phyloP scores from a whole-genome alignment of 2,888 invertebrate species.

The Cabera pusaria region DNA sequence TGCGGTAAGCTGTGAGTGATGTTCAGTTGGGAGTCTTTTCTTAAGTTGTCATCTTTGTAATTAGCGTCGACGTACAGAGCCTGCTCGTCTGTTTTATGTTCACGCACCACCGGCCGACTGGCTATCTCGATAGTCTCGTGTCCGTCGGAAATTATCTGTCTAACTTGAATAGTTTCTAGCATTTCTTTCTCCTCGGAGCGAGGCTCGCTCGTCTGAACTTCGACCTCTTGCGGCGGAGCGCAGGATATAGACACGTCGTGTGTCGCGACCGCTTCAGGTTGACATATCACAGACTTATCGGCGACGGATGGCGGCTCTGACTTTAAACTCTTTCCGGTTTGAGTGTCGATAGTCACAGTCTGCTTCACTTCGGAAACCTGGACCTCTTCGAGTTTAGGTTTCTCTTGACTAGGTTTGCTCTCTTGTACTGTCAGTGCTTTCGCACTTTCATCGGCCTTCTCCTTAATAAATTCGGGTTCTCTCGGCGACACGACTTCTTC shows the following conservation, averaged over 20 bases:
- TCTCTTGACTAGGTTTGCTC: constrained; percentile 41
- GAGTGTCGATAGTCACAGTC: constrained; percentile 82
- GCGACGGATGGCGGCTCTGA: constrained; percentile 66
- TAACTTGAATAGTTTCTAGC: constrained; percentile 86
- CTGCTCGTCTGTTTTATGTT: constrained; percentile 78
- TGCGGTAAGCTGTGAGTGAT: constrained; percentile 89
- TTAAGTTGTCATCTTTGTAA: constrained; percentile 82
- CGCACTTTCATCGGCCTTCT: constrained; percentile 36
- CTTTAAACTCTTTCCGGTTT: constrained; percentile 85
- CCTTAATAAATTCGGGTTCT: constrained; percentile 43
- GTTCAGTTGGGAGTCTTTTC: constrained; percentile 86
- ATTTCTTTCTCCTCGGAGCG: constrained; percentile 73
- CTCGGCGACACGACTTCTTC: constrained; percentile 84
- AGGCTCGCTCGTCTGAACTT: constrained; percentile 85
- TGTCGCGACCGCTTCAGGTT: constrained; percentile 58
- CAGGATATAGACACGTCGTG: constrained; percentile 80
- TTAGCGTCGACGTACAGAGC: constrained; percentile 89
- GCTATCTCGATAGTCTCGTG: constrained; percentile 89
- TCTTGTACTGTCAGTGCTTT: constrained; percentile 44
- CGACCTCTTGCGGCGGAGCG: constrained; percentile 80
- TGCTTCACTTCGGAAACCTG: constrained; percentile 41
- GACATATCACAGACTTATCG: constrained; percentile 70
- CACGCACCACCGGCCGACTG: constrained; percentile 82
- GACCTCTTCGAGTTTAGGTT: constrained; percentile 29
- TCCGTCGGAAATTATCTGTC: constrained; percentile 84